Conservation (phyloP, 2,113 vertebrate genomes). For the Chrysemys picta region DNA sequence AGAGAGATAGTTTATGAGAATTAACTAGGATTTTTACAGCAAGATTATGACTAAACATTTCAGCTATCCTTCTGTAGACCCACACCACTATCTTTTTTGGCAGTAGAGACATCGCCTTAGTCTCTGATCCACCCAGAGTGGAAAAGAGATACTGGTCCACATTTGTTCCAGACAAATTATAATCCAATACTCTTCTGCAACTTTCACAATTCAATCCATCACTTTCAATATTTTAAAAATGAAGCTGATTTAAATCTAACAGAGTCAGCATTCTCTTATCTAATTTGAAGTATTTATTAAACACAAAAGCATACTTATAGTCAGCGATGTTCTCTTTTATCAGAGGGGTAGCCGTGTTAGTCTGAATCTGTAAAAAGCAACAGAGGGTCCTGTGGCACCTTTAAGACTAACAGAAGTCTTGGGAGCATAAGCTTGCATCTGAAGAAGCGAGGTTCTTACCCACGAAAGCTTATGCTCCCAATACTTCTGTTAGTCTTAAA, state of each 20-base stretch:
- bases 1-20: not conserved
- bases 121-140: not conserved
- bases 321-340: not conserved
- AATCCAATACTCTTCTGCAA: not conserved
- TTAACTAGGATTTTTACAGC: not conserved
- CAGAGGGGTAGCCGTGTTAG: no score
- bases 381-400: no score
- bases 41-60: not conserved
- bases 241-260: not conserved
- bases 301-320: not conserved
- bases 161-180: not conserved
- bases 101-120: not conserved
- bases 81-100: not conserved
- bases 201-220: not conserved
- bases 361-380: no score
- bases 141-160: not conserved
- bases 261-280: not conserved
- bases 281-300: not conserved
- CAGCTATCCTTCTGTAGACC: not conserved
- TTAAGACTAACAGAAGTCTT: no score
- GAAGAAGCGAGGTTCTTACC: no score
- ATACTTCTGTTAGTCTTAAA: no score
- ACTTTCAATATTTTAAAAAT: not conserved
- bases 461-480: no score
- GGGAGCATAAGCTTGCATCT: no score